Evolutionary conservation across 1,140 invertebrate genomes (phyloP).

Genomic region (Euura saliciscinereae): DNA sequence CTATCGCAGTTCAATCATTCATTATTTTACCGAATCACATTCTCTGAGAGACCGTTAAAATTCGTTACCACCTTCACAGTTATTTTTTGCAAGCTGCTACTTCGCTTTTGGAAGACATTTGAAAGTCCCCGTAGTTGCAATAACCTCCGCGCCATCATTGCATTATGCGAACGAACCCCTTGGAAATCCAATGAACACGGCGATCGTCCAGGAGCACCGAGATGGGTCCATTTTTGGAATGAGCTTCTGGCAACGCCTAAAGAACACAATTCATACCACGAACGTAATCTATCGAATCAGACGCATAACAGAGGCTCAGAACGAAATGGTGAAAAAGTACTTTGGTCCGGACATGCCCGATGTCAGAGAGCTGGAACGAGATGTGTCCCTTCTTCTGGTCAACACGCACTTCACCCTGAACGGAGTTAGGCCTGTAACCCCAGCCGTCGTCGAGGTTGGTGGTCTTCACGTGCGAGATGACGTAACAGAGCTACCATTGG

Average conservation of each 20-base stretch:
- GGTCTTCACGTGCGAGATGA: slow-evolving; percentile 37
- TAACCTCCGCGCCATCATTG: not conserved
- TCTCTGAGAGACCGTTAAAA: too few species aligned
- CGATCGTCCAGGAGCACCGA: not conserved
- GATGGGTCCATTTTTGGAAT: not conserved
- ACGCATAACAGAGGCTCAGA: slow-evolving; percentile 16
- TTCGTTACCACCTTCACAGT: not conserved
- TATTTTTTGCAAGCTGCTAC: not conserved
- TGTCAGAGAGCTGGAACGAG: slow-evolving; percentile 56
- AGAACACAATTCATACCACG: not conserved
- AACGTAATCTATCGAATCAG: not conserved
- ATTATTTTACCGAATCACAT: not conserved
- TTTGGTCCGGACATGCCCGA: slow-evolving; percentile 51
- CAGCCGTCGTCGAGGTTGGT: slow-evolving; percentile 45
- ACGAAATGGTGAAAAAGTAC: slow-evolving; percentile 42
- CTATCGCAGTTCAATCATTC: slow-evolving; percentile 8
- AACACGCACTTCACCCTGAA: slow-evolving; percentile 43
- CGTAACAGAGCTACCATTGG: slow-evolving; percentile 25
- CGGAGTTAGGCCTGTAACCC: slow-evolving; percentile 36
- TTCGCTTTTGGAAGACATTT: not conserved
- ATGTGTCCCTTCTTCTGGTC: slow-evolving; percentile 60
- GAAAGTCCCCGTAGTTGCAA: not conserved
- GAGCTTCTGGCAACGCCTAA: not conserved
- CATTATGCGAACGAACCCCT: not conserved
- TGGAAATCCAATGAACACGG: not conserved